Conservation (phyloP, 1,140 invertebrate genomes). For the Drosophila varians region DNA sequence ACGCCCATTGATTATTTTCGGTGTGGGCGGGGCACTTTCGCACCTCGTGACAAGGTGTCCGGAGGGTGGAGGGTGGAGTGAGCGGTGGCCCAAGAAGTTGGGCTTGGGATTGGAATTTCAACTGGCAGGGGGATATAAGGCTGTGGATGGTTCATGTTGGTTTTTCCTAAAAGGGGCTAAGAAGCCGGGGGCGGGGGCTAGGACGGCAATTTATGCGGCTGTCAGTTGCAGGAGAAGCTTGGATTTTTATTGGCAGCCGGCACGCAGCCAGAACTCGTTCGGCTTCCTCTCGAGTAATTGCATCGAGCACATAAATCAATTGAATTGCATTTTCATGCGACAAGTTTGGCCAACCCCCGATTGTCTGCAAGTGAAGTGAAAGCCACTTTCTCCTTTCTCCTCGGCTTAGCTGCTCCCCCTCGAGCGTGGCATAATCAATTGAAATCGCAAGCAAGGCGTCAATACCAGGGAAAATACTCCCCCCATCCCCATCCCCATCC, state of each 20-base stretch:
- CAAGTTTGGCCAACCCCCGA: slow-evolving; percentile 71
- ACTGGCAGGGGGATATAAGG: neutral
- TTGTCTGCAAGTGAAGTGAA: slow-evolving; percentile 62
- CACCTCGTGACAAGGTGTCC: slow-evolving; percentile 72
- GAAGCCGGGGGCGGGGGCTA: slow-evolving; percentile 12
- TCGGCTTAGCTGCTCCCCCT: slow-evolving; percentile 56
- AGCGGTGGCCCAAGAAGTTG: neutral
- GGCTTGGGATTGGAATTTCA: slow-evolving; percentile 1
- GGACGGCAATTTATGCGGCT: slow-evolving; percentile 75
- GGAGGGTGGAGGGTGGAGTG: slow-evolving; percentile 5
- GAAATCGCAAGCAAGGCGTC: slow-evolving; percentile 71
- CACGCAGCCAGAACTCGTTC: slow-evolving; percentile 52
- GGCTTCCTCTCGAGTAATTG: slow-evolving; percentile 69
- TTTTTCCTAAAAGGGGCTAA: neutral
- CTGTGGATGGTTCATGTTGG: neutral
- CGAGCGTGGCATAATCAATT: slow-evolving; percentile 71
- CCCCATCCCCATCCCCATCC: slow-evolving; percentile 22
- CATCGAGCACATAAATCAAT: slow-evolving; percentile 81
- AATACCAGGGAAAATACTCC: slow-evolving; percentile 22
- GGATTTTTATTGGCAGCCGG: slow-evolving; percentile 76
- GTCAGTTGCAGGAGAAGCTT: slow-evolving; percentile 70
- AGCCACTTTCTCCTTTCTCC: slow-evolving; percentile 50
- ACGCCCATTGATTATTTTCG: slow-evolving; percentile 65
- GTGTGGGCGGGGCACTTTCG: slow-evolving; percentile 58
- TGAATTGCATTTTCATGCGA: slow-evolving; percentile 81